Evolutionary conservation across 2,113 vertebrate species (phyloP), one percentile per base, ranked within the genome.

Genomic region (Coryphaenoides rupestris): DNA sequence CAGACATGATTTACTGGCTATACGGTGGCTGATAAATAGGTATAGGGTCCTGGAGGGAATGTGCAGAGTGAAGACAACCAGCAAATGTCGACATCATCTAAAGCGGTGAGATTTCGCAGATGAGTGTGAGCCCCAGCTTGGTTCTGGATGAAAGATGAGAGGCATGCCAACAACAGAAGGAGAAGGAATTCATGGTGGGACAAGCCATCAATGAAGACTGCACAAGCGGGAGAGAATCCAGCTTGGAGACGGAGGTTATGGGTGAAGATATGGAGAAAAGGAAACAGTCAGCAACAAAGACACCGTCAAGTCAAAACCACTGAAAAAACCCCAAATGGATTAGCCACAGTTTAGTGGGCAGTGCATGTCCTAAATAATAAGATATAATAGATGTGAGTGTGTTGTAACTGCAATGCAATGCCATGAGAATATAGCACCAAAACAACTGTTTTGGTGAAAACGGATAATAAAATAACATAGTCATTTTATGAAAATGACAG

Each of bases 1-100:
- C 26, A 68, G 59, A 14, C 17, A 49, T 28, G 60, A 75, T 65
- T 80, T 53, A 62, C 21, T 72, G 65, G 70, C 59, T 61, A 16
- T 55, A 26, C n/a, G 52, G 28, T 23, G 55, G 49, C 19, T 62
- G 61, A 75, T 58, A 68, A 66, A 70, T 13, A 47, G 47, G 55
- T 64, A 64, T 50, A 61, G n/a, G 0, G 21, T 24, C 60, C 57
- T 19, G 54, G 28, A 22, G 19, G 59, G 67, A 66, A 70, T 57
- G 58, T 21, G 4, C 19, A 56, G 58, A 65, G 58, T 12, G 14
- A 46, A 68, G 59, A 49, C 9, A 54, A 47, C 3, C 60, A 26
- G 33, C 33, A 10, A 40, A 40, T 60, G 10, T 50, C 57, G 60
- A 53, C 55, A 17, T 2, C 15, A 3, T 50, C 40, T 66, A 47